phyloP scores from a whole-genome alignment of 1,140 invertebrate genomes.

The Drosophila lacertosa region DNA sequence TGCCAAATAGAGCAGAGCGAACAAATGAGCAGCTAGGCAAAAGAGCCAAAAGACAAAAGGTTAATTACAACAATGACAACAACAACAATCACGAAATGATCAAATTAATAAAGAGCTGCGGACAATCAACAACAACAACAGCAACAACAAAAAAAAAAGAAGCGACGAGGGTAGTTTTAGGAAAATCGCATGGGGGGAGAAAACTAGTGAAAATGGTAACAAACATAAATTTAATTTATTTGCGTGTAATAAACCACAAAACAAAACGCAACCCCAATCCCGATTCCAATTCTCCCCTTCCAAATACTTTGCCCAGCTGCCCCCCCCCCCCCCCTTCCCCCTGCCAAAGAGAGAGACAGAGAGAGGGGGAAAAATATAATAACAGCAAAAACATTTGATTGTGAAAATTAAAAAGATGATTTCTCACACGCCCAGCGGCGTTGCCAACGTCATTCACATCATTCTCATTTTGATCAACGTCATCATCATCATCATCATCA shows the following conservation, averaged over 20 bases:
- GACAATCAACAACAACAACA: constrained; percentile 64
- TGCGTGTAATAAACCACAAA: constrained; percentile 82
- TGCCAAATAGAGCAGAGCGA: constrained; percentile 32
- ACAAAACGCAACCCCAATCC: constrained; percentile 39
- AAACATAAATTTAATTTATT: constrained; percentile 81
- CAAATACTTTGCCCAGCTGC: constrained; percentile 72
- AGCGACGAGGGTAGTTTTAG: background rate
- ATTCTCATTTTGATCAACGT: constrained; percentile 23
- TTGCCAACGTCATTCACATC: constrained; percentile 20
- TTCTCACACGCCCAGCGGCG: constrained; percentile 68
- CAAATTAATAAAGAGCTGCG: constrained; percentile 78
- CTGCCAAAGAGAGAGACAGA: constrained; percentile 53
- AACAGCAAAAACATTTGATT: constrained; percentile 75
- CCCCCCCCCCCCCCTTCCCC: constrained; percentile 15
- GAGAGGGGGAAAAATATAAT: constrained; percentile 42
- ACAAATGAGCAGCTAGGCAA: constrained; percentile 48
- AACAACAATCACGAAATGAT: constrained; percentile 76
- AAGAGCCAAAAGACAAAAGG: constrained; percentile 68
- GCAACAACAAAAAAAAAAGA: constrained; percentile 57
- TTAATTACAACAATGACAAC: constrained; percentile 69
- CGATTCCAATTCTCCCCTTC: background rate
- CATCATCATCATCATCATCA: constrained; percentile 36
- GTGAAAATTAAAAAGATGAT: constrained; percentile 81
- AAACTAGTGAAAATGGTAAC: constrained; percentile 51
- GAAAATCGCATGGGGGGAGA: no score